Conservation (phyloP, 2,888 invertebrate species). For the Deilephila porcellus region DNA sequence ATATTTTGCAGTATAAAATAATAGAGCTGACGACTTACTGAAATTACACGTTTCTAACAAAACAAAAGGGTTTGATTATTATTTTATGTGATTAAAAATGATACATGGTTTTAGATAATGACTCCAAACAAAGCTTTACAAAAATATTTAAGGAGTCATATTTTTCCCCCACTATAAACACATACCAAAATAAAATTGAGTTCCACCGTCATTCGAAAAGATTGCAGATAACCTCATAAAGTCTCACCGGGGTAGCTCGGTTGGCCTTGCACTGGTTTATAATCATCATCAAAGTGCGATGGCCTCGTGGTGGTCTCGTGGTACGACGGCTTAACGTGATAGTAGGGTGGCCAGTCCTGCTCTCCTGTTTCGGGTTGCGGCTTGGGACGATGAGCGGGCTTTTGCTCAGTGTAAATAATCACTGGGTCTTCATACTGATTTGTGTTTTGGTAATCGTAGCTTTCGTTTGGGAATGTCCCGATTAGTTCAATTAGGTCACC, state of each 20-base stretch:
- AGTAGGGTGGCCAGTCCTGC: conserved; percentile 70
- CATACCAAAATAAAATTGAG: conserved; percentile 41
- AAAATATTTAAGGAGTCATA: no score
- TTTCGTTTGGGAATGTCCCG: conserved; percentile 80
- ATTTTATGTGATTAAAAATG: no score
- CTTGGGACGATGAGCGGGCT: conserved; percentile 54
- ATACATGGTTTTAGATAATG: no score
- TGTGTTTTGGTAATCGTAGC: conserved; percentile 76
- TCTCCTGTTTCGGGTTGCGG: conserved; percentile 53
- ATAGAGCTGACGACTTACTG: no score
- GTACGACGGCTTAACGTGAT: conserved; percentile 81
- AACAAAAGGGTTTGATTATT: no score
- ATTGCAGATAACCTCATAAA: conserved; percentile 39
- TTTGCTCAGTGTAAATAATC: conserved; percentile 77
- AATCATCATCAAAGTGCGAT: conserved; percentile 74
- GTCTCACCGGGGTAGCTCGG: conserved; percentile 80
- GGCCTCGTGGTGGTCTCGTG: conserved; percentile 68
- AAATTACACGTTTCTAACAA: no score
- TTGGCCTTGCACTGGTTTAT: conserved; percentile 70
- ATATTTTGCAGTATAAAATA: no score
- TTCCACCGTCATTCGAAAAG: conserved; percentile 43
- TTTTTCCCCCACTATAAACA: not conserved
- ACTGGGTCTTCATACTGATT: conserved; percentile 80
- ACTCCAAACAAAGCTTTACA: no score
- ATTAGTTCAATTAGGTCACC: conserved; percentile 82